Evolutionary conservation across 2,113 vertebrate genomes (phyloP).

Genomic region (Stegostoma tigrinum): DNA sequence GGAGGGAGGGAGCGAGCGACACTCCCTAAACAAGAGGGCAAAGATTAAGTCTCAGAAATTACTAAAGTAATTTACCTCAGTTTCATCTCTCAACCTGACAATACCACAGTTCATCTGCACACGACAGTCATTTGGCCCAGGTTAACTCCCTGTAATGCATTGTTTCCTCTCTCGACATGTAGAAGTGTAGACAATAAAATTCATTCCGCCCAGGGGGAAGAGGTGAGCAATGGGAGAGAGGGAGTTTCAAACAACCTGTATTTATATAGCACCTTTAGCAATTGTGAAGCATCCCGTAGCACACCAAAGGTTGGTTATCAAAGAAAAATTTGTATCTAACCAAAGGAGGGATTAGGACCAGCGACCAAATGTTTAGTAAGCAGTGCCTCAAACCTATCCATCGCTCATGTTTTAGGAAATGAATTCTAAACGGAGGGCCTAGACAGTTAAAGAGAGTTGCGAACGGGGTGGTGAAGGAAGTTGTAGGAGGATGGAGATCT

Average conservation of each 20-base stretch:
- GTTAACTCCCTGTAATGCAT: background rate
- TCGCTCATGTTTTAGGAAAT: background rate
- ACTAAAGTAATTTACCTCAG: background rate
- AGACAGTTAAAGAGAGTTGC: background rate
- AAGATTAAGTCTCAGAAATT: background rate
- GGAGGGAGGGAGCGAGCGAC: background rate
- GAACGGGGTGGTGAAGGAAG: background rate
- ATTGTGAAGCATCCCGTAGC: background rate
- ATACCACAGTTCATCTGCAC: background rate
- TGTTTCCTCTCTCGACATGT: background rate
- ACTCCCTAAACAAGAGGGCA: constrained; percentile 4
- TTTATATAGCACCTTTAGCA: background rate
- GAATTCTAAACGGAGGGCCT: background rate
- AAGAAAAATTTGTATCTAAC: background rate
- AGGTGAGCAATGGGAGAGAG: background rate
- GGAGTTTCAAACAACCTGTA: background rate
- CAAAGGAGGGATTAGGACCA: background rate
- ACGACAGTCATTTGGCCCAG: background rate
- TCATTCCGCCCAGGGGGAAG: background rate
- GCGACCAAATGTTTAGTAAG: background rate
- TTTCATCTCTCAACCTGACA: background rate
- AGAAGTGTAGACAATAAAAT: background rate
- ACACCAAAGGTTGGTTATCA: background rate
- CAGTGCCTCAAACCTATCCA: background rate
- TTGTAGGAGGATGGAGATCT: background rate